Percentiles rank a stretch among this genome's conserved stretches.
These are phyloP conservation scores for Sialis fuliginosa DNA, from an alignment of 2,888 invertebrate genomes.

Conservation along the genomic window DNA sequence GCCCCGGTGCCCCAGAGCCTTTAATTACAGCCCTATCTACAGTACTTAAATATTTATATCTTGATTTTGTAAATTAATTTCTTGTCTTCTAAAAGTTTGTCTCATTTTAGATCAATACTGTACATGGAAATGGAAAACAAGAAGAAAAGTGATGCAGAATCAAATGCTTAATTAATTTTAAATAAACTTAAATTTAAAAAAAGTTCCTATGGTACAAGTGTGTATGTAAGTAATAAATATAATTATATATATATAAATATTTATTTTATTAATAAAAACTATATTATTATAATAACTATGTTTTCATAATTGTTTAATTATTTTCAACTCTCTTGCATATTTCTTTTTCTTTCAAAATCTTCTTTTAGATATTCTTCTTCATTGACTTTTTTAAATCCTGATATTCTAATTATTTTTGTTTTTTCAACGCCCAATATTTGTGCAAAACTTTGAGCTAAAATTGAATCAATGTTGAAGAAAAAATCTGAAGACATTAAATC, in stretches of 20 bases:
- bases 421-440: slow-evolving; percentile 35
- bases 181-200: neutral
- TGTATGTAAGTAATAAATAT: neutral
- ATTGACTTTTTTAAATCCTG: slow-evolving; percentile 26
- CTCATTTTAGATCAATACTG: slow-evolving; percentile 47
- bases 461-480: slow-evolving; percentile 5
- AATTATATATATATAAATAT: neutral
- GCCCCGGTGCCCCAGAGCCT: too few relatives aligned
- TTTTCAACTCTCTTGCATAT: too few relatives aligned
- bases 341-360: too few relatives aligned
- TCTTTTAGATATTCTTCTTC: neutral
- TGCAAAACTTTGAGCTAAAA: slow-evolving; percentile 38
- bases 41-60: too few relatives aligned
- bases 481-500: neutral
- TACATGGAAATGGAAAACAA: slow-evolving; percentile 56
- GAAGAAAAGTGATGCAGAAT: neutral
- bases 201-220: neutral
- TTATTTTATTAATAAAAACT: neutral
- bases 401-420: slow-evolving; percentile 34
- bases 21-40: too few relatives aligned
- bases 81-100: slow-evolving; percentile 1
- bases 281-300: too few relatives aligned
- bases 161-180: slow-evolving; percentile 1
- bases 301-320: too few relatives aligned
- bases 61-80: slow-evolving; percentile 3